phyloP scores from a whole-genome alignment of 2,797 vertebrate species.

The Eutrigla gurnardus region DNA sequence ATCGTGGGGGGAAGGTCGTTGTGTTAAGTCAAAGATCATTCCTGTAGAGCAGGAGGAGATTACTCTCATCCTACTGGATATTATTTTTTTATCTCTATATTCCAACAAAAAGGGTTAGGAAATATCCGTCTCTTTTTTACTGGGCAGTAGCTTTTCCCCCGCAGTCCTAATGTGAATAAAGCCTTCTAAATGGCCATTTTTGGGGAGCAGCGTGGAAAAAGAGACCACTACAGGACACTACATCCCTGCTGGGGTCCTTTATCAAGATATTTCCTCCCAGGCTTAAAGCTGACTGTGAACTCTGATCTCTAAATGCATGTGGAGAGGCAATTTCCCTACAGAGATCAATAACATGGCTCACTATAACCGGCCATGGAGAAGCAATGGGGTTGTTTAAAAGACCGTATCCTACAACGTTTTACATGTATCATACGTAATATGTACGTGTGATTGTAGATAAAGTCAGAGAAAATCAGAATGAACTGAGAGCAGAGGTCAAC shows the following conservation, averaged over 20 bases:
- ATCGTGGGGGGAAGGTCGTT: slow-evolving; percentile 22
- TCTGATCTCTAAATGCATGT: slow-evolving; percentile 22
- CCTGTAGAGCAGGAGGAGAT: slow-evolving; percentile 32
- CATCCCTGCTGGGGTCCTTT: slow-evolving; percentile 2
- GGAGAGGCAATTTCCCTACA: slow-evolving; percentile 27
- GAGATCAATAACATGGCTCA: slow-evolving; percentile 33
- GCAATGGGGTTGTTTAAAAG: slow-evolving; percentile 9
- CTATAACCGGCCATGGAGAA: slow-evolving; percentile 1
- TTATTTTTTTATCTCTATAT: slow-evolving; percentile 7
- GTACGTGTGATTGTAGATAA: neutral
- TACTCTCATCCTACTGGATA: slow-evolving; percentile 22
- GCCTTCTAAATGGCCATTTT: neutral
- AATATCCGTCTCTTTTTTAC: neutral
- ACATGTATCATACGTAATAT: too few species aligned
- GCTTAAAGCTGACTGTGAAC: slow-evolving; percentile 30
- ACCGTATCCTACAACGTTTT: neutral
- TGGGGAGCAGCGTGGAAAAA: slow-evolving; percentile 8
- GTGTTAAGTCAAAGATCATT: slow-evolving; percentile 40
- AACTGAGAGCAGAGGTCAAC: neutral
- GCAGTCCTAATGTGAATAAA: neutral
- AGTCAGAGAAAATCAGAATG: neutral
- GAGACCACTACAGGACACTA: neutral
- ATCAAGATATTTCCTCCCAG: slow-evolving; percentile 2
- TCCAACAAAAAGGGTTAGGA: slow-evolving; percentile 12
- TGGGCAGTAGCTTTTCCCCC: neutral